Evolutionary conservation across 2,888 invertebrate genomes (phyloP).

Genomic region (Sesia bembeciformis): DNA sequence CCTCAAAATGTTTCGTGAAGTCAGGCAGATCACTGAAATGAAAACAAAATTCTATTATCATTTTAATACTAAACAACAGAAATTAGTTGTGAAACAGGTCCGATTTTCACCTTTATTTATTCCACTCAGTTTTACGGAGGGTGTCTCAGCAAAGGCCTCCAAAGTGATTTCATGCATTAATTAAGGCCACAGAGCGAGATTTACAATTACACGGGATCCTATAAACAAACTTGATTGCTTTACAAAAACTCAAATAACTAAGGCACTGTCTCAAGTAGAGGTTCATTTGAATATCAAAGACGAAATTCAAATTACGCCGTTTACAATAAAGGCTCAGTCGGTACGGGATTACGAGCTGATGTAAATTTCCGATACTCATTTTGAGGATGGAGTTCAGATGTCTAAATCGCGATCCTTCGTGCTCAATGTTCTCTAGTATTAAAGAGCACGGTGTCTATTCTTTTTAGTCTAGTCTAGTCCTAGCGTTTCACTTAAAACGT

Average conservation of each 20-base stretch:
- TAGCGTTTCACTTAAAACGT: no score
- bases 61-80: slow-evolving; percentile 2
- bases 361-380: slow-evolving; percentile 74
- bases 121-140: slow-evolving; percentile 34
- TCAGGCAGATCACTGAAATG: no score
- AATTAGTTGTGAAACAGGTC: slow-evolving; percentile 24
- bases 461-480: no score
- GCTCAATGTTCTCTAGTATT: not conserved
- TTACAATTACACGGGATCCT: slow-evolving; percentile 68
- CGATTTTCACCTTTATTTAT: slow-evolving; percentile 37
- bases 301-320: slow-evolving; percentile 73
- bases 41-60: no score
- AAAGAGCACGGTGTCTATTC: not conserved
- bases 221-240: slow-evolving; percentile 75
- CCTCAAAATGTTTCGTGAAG: no score
- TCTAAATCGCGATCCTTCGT: slow-evolving; percentile 48
- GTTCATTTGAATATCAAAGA: slow-evolving; percentile 74
- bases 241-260: slow-evolving; percentile 75
- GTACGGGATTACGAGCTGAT: slow-evolving; percentile 69
- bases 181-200: slow-evolving; percentile 68
- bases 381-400: slow-evolving; percentile 63
- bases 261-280: slow-evolving; percentile 73
- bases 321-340: slow-evolving; percentile 71
- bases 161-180: slow-evolving; percentile 65
- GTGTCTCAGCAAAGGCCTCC: slow-evolving; percentile 39